A percentile compares a stretch with the other conserved stretches of the same genome.
Evolutionary conservation across 2,113 vertebrate genomes (phyloP).

Genomic region (Cervus canadensis): DNA sequence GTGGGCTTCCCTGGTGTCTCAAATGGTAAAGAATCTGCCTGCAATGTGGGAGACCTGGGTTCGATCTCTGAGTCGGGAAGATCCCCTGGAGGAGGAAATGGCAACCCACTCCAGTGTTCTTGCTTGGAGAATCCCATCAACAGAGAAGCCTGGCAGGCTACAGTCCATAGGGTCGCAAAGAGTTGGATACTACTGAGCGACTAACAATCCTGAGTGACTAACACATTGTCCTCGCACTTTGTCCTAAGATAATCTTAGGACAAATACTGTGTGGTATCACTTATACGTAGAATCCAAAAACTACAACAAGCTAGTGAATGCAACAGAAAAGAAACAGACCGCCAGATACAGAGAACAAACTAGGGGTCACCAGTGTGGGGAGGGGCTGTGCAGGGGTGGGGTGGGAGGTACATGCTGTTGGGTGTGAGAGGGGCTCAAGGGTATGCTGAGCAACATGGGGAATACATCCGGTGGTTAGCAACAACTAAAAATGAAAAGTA

Average conservation of each 20-base stretch:
- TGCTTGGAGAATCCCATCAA: too few species aligned
- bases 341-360: not conserved
- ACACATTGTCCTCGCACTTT: not conserved
- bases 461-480: not conserved
- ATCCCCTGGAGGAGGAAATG: too few species aligned
- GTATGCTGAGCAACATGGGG: rapidly evolving
- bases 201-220: not conserved
- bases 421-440: not conserved
- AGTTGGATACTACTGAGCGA: not conserved
- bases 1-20: too few species aligned
- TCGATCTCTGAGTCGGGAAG: too few species aligned
- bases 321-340: not conserved
- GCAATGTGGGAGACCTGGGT: too few species aligned
- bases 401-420: not conserved
- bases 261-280: not conserved
- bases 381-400: rapidly evolving
- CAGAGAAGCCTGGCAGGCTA: too few species aligned
- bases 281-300: not conserved
- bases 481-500: too few species aligned
- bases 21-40: too few species aligned
- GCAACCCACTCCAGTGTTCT: too few species aligned
- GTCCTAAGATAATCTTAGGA: not conserved
- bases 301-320: not conserved
- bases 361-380: too few species aligned
- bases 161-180: not conserved